These are phyloP conservation scores for Timandra comae DNA, from an alignment of 2,888 invertebrate genomes.

Conservation along the genomic window DNA sequence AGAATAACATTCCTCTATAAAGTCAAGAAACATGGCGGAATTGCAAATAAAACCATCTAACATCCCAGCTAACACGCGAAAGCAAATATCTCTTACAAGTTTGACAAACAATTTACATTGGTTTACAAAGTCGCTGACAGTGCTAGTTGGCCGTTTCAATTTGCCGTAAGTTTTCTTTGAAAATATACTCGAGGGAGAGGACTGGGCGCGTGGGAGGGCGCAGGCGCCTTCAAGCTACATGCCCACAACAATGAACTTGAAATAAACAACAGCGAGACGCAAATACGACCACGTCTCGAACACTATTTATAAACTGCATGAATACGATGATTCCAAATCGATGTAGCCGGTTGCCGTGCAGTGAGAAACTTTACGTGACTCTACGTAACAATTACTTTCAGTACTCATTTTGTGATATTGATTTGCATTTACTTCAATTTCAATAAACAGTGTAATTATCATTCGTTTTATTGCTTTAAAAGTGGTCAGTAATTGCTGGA, in stretches of 20 bases:
- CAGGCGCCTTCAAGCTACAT: slow-evolving; percentile 2
- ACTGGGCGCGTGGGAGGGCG: background rate
- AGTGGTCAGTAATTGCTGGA: too few species aligned
- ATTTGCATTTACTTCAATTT: too few species aligned
- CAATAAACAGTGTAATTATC: too few species aligned
- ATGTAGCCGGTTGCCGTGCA: background rate
- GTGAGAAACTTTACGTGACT: slow-evolving; percentile 1
- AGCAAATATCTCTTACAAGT: too few species aligned
- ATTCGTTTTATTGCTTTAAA: too few species aligned
- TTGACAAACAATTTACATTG: too few species aligned
- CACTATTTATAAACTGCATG: slow-evolving; percentile 19
- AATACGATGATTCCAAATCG: too few species aligned
- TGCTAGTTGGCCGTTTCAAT: background rate
- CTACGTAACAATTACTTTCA: background rate
- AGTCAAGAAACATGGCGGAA: too few species aligned
- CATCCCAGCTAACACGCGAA: too few species aligned
- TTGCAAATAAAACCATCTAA: too few species aligned
- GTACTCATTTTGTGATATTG: too few species aligned
- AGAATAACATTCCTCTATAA: too few species aligned
- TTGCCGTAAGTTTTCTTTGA: background rate
- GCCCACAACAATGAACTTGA: slow-evolving; percentile 35
- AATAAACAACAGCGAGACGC: slow-evolving; percentile 10
- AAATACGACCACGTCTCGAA: slow-evolving; percentile 10
- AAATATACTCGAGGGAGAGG: background rate
- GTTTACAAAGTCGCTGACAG: background rate